Conservation (phyloP, 2,113 vertebrate genomes). For the Pampusana beccarii region DNA sequence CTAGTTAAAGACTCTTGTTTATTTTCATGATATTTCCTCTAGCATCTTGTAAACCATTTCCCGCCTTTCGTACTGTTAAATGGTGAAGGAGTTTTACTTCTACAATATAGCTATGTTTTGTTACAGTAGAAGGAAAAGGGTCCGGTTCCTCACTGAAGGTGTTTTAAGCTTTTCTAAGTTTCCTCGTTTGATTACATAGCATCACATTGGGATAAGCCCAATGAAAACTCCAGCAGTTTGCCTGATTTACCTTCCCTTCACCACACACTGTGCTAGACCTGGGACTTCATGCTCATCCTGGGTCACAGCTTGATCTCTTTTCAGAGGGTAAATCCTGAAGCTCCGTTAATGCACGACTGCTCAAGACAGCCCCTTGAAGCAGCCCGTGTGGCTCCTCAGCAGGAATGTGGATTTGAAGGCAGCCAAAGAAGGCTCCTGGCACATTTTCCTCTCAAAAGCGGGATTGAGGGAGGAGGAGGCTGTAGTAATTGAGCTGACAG, state of each 20-base stretch:
- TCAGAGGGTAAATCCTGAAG: background rate
- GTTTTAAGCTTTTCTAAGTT: background rate
- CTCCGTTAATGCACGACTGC: accelerated
- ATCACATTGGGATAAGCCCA: background rate
- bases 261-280: background rate
- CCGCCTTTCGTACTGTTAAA: background rate
- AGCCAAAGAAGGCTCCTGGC: constrained; percentile 4
- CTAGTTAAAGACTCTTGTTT: background rate
- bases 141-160: background rate
- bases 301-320: background rate
- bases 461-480: background rate
- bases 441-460: background rate
- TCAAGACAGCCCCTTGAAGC: background rate
- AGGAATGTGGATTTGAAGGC: background rate
- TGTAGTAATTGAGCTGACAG: background rate
- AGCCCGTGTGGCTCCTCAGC: background rate
- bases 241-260: background rate
- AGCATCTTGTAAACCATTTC: background rate
- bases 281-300: background rate
- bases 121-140: background rate
- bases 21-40: background rate
- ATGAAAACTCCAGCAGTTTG: background rate
- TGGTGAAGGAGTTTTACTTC: background rate
- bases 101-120: background rate
- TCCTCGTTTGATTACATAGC: background rate